These are phyloP conservation scores for Abrostola triplasia DNA, from an alignment of 2,888 invertebrate species.

Conservation along the genomic window DNA sequence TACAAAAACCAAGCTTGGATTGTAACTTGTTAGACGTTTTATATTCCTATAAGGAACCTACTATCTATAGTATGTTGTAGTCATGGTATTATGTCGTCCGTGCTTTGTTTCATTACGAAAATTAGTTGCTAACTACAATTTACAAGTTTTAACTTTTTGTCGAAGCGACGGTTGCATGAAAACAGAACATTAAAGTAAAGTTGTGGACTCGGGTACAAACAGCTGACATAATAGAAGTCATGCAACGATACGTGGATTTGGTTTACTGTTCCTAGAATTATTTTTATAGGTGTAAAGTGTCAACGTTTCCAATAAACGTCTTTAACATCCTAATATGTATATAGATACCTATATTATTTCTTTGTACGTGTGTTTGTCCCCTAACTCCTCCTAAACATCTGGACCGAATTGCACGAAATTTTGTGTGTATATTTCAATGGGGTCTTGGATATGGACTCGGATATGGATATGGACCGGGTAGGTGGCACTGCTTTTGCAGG, in stretches of 20 bases:
- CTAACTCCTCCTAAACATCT: too few relatives aligned
- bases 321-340: too few relatives aligned
- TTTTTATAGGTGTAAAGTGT: background rate
- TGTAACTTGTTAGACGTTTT: too few relatives aligned
- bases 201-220: slow-evolving; percentile 10
- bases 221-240: slow-evolving; percentile 25
- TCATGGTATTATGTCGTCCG: slow-evolving; percentile 26
- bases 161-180: slow-evolving; percentile 34
- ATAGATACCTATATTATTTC: too few relatives aligned
- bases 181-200: slow-evolving; percentile 42
- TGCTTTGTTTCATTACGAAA: slow-evolving; percentile 51
- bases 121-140: slow-evolving; percentile 49
- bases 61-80: slow-evolving; percentile 4
- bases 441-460: too few relatives aligned
- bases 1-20: too few relatives aligned
- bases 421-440: too few relatives aligned
- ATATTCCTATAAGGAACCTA: background rate
- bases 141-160: slow-evolving; percentile 42
- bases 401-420: too few relatives aligned
- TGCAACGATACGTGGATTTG: slow-evolving; percentile 22
- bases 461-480: too few relatives aligned
- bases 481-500: too few relatives aligned
- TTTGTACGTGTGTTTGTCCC: too few relatives aligned
- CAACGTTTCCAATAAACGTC: background rate
- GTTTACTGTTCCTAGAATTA: slow-evolving; percentile 13